Conservation (phyloP, 2,888 invertebrate species). For the Polydrusus tereticollis region DNA sequence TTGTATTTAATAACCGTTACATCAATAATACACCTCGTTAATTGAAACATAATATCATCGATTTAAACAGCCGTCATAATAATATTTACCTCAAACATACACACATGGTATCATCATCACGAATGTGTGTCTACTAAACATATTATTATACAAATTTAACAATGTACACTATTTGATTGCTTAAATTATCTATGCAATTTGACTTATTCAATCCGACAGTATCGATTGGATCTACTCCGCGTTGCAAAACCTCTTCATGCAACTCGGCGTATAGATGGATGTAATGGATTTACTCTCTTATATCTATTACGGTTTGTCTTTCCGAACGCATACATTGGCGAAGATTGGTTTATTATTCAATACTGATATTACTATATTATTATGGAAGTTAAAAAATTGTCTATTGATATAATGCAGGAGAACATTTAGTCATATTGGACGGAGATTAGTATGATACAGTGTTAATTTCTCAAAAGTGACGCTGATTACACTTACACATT, state of each 20-base stretch:
- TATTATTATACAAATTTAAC: constrained; percentile 25
- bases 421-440: too few species aligned
- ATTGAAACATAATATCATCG: background rate
- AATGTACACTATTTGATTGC: constrained; percentile 24
- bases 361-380: too few species aligned
- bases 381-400: too few species aligned
- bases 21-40: background rate
- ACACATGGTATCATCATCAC: constrained; percentile 20
- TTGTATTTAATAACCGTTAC: background rate
- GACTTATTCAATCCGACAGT: constrained; percentile 12
- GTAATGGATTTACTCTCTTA: constrained; percentile 4
- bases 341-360: background rate
- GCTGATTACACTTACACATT: too few species aligned
- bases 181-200: constrained; percentile 31
- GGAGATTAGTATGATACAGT: too few species aligned
- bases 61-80: constrained; percentile 20
- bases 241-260: constrained; percentile 20
- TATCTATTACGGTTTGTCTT: background rate
- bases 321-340: background rate
- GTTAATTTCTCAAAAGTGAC: too few species aligned
- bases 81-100: constrained; percentile 13
- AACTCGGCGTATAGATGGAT: constrained; percentile 1
- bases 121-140: constrained; percentile 26
- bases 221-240: constrained; percentile 17
- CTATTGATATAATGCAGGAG: too few species aligned